phyloP scores from a whole-genome alignment of 2,113 vertebrate genomes.

The Taxidea taxus region DNA sequence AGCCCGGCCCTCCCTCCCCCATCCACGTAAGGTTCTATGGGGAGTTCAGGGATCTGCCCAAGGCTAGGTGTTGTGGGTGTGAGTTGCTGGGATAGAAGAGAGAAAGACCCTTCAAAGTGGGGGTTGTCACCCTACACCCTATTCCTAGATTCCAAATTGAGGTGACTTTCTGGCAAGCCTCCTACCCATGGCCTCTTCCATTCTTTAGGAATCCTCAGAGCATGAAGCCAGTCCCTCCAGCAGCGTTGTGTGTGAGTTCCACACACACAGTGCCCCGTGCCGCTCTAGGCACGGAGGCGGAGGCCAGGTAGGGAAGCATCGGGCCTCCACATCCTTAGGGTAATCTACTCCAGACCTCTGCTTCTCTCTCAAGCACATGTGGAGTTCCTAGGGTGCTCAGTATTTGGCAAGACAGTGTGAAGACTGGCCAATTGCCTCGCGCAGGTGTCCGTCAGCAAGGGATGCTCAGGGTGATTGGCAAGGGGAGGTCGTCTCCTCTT shows the following conservation, averaged over 20 bases:
- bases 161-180: not conserved
- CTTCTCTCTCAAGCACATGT: not conserved
- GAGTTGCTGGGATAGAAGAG: not conserved
- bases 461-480: not conserved
- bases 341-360: not conserved
- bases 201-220: not conserved
- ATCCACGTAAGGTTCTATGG: not conserved
- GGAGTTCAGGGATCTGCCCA: not conserved
- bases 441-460: not conserved
- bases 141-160: not conserved
- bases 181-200: fast-evolving
- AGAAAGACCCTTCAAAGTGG: not conserved
- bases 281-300: not conserved
- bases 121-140: not conserved
- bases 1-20: not conserved
- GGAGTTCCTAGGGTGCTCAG: not conserved
- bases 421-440: not conserved
- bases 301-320: not conserved
- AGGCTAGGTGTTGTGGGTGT: not conserved
- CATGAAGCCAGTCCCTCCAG: not conserved
- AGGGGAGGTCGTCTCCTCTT: not conserved
- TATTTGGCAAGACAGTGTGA: not conserved
- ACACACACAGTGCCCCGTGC: not conserved
- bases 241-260: not conserved
- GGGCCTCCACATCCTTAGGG: no score